phyloP scores from a whole-genome alignment of 2,888 invertebrate genomes.

The Drosophila melanosoma region DNA sequence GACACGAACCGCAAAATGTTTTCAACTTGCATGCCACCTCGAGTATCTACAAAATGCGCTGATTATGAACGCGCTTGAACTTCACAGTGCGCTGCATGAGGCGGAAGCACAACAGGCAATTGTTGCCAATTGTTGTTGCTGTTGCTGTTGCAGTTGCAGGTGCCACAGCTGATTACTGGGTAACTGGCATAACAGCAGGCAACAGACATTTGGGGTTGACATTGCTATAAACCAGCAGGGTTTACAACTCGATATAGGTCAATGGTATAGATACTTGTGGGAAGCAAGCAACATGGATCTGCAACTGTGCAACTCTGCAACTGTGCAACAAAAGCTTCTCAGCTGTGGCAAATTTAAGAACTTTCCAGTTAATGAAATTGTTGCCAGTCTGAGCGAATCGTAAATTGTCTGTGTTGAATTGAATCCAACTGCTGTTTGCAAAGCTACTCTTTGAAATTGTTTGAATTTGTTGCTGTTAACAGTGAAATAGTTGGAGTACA shows the following conservation, averaged over 20 bases:
- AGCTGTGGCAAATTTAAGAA: conserved; percentile 56
- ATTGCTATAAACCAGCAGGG: conserved; percentile 55
- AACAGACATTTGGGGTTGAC: conserved; percentile 47
- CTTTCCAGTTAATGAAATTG: conserved; percentile 57
- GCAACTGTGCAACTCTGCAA: not conserved
- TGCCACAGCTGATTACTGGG: conserved; percentile 50
- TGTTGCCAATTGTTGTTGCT: conserved; percentile 17
- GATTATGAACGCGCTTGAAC: conserved; percentile 76
- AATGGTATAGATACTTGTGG: conserved; percentile 47
- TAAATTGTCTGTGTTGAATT: conserved; percentile 33
- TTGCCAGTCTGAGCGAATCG: conserved; percentile 42
- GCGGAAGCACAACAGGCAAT: conserved; percentile 46
- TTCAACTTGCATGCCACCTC: conserved; percentile 64
- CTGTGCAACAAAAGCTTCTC: conserved; percentile 15
- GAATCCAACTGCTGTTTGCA: not conserved
- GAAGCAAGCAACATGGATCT: conserved; percentile 25
- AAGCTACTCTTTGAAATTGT: not conserved
- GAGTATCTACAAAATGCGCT: conserved; percentile 75
- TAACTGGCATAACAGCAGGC: conserved; percentile 37
- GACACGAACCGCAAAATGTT: conserved; percentile 70
- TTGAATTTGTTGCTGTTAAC: not conserved
- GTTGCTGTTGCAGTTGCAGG: conserved; percentile 29
- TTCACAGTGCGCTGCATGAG: conserved; percentile 30
- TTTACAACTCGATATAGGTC: conserved; percentile 63
- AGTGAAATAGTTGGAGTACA: not conserved